Conservation (phyloP, 1,140 invertebrate genomes). For the Dolichoris vasculosae region DNA sequence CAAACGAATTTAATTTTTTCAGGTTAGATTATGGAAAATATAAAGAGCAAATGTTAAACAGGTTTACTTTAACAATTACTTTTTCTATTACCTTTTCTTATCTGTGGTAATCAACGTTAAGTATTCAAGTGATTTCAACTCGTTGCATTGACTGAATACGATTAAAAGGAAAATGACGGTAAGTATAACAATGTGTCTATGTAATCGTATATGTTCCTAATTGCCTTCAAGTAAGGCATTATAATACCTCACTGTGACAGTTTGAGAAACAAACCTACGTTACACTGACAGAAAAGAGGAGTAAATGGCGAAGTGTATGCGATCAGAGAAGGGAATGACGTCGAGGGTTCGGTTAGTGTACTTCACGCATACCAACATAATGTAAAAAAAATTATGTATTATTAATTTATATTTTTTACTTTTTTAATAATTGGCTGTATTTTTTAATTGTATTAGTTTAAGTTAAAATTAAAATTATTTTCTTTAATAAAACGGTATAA, state of each 20-base stretch:
- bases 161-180: slow-evolving; percentile 46
- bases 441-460: too few relatives aligned
- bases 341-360: slow-evolving; percentile 20
- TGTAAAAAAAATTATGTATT: neutral
- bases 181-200: neutral
- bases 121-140: slow-evolving; percentile 25
- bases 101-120: slow-evolving; percentile 8
- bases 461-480: too few relatives aligned
- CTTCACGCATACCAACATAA: neutral
- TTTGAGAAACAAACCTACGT: neutral
- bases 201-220: neutral
- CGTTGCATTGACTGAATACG: slow-evolving; percentile 22
- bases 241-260: neutral
- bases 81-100: slow-evolving; percentile 37
- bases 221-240: neutral
- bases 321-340: slow-evolving; percentile 3
- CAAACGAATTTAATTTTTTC: neutral
- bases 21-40: slow-evolving; percentile 29
- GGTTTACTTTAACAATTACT: neutral
- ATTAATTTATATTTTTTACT: too few relatives aligned
- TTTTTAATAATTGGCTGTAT: too few relatives aligned
- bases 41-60: neutral
- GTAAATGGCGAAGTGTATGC: neutral
- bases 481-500: too few relatives aligned
- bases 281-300: neutral